Evolutionary conservation across 1,140 invertebrate species (phyloP).

Genomic region (Drosophila arizonae): DNA sequence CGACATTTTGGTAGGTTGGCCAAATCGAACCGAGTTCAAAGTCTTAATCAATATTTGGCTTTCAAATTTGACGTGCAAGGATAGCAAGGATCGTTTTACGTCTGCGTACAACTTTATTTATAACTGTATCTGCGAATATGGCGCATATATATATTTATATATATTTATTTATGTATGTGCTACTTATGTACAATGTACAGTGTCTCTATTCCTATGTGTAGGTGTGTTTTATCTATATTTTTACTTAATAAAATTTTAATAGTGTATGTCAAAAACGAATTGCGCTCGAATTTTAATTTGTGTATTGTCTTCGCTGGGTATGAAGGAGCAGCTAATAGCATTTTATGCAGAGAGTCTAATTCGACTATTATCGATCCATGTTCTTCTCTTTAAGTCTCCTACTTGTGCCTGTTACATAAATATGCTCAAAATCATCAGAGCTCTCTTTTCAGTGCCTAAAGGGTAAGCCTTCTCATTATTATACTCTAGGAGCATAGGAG

Average conservation of each 20-base stretch:
- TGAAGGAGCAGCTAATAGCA: neutral
- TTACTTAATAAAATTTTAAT: slow-evolving; percentile 38
- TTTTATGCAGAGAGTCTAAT: no score
- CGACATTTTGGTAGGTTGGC: slow-evolving; percentile 51
- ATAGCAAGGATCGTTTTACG: slow-evolving; percentile 18
- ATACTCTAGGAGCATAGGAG: no score
- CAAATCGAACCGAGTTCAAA: slow-evolving; percentile 9
- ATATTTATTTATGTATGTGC: neutral
- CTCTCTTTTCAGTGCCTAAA: no score
- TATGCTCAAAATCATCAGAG: no score
- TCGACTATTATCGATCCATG: no score
- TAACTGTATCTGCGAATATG: slow-evolving; percentile 10
- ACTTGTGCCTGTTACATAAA: no score
- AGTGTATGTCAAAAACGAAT: slow-evolving; percentile 1
- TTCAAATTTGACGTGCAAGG: slow-evolving; percentile 37
- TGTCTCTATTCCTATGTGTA: neutral
- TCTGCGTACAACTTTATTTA: slow-evolving; percentile 35
- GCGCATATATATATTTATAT: slow-evolving; percentile 11
- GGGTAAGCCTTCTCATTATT: no score
- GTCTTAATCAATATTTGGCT: slow-evolving; percentile 46
- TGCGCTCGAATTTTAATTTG: neutral
- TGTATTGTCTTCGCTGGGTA: neutral
- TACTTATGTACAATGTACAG: slow-evolving; percentile 17
- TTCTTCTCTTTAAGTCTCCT: no score
- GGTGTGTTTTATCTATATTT: slow-evolving; percentile 15